Evolutionary conservation across 2,113 vertebrate species (phyloP).

Genomic region (Eolophus roseicapilla): DNA sequence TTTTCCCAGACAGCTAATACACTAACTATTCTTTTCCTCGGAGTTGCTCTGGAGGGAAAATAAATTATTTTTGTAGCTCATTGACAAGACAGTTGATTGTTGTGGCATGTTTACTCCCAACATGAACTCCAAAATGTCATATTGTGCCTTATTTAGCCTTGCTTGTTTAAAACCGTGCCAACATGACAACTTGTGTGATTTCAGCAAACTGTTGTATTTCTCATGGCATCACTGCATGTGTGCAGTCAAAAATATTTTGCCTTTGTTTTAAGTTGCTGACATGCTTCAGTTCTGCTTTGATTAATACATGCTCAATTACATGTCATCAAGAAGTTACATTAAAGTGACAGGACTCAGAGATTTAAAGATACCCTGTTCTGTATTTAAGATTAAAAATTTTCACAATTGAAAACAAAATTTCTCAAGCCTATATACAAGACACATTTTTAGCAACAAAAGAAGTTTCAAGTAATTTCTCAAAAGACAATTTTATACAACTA

Average conservation of each 20-base stretch:
- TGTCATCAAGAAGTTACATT: not conserved
- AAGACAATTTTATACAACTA: not conserved
- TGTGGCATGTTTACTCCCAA: conserved; percentile 57
- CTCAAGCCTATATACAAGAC: not conserved
- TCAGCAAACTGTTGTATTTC: conserved; percentile 35
- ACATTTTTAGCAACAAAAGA: not conserved
- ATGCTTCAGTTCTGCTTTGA: not conserved
- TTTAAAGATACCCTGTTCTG: not conserved
- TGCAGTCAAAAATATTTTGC: conserved; percentile 18
- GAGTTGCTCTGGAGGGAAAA: not conserved
- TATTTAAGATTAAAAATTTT: not conserved
- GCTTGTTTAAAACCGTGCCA: conserved; percentile 11
- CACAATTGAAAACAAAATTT: not conserved
- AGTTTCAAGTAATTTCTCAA: not conserved
- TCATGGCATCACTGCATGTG: not conserved
- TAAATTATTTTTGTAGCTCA: conserved; percentile 25
- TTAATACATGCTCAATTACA: not conserved
- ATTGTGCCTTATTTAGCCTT: conserved; percentile 25
- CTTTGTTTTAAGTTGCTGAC: conserved; percentile 22
- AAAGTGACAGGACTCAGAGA: not conserved
- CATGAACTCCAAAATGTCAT: conserved; percentile 57
- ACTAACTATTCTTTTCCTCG: not conserved
- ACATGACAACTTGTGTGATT: conserved; percentile 14
- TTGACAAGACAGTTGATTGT: conserved; percentile 49
- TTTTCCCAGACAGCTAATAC: conserved; percentile 10